Conservation (phyloP, 2,113 vertebrate genomes). For the Gambusia affinis region DNA sequence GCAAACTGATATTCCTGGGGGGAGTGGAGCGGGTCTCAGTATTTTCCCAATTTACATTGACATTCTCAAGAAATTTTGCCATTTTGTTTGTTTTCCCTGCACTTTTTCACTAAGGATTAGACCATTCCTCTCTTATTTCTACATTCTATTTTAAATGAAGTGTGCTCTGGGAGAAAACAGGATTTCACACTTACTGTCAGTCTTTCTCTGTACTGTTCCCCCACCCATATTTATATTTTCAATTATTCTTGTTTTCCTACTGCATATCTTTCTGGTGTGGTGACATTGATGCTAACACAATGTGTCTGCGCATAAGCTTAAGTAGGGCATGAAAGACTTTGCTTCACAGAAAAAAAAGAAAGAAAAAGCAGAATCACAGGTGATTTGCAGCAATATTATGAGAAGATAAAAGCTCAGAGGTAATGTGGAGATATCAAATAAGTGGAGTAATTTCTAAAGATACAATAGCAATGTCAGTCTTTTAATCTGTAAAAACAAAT, state of each 20-base stretch:
- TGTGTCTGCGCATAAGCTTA: constrained; percentile 70
- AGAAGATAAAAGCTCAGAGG: constrained; percentile 5
- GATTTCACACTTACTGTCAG: constrained; percentile 78
- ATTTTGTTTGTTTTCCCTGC: constrained; percentile 53
- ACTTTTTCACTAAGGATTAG: constrained; percentile 63
- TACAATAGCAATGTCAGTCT: neutral
- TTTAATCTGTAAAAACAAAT: too few relatives aligned
- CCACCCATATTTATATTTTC: constrained; percentile 75
- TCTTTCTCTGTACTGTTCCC: constrained; percentile 67
- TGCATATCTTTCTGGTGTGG: constrained; percentile 51
- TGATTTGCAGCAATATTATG: constrained; percentile 25
- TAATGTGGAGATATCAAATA: constrained; percentile 18
- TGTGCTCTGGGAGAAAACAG: constrained; percentile 71
- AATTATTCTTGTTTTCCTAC: constrained; percentile 70
- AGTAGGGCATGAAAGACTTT: constrained; percentile 67
- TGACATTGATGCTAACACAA: constrained; percentile 75
- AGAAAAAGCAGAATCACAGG: constrained; percentile 35
- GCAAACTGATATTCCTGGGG: neutral
- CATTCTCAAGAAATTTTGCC: constrained; percentile 45
- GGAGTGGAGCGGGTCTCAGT: neutral
- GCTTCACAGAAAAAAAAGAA: constrained; percentile 21
- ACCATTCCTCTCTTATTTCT: constrained; percentile 54
- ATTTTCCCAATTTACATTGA: constrained; percentile 15
- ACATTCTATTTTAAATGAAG: constrained; percentile 62
- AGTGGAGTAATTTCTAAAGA: constrained; percentile 17